phyloP scores from a whole-genome alignment of 1,140 invertebrate species.

The Camponotus floridanus region DNA sequence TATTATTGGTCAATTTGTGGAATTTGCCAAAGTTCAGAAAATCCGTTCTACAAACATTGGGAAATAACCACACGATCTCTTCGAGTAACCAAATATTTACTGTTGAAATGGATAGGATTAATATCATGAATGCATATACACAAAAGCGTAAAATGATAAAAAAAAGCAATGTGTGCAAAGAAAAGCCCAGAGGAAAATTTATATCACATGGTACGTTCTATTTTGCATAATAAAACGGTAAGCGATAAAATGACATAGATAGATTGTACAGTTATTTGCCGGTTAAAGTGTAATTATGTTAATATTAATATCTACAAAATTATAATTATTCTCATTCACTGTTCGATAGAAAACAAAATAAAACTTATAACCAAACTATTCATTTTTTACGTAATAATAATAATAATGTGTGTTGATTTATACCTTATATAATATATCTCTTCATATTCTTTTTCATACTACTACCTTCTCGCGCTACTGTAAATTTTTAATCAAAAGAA shows the following conservation, averaged over 20 bases:
- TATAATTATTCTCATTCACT: background rate
- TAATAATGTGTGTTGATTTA: background rate
- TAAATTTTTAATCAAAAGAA: constrained; percentile 12
- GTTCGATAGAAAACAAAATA: background rate
- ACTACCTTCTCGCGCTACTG: background rate
- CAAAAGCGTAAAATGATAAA: background rate
- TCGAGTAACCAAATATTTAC: constrained; percentile 34
- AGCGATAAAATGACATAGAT: too few relatives aligned
- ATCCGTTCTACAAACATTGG: constrained; percentile 1
- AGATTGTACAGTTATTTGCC: background rate
- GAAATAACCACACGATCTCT: background rate
- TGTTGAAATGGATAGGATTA: constrained; percentile 7
- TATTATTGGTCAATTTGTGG: background rate
- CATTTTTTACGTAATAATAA: constrained; percentile 23
- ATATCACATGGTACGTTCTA: background rate
- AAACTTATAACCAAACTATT: constrained; percentile 10
- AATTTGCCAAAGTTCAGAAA: background rate
- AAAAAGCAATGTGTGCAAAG: background rate
- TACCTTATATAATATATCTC: background rate
- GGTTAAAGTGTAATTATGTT: background rate
- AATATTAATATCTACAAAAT: background rate
- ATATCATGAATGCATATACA: background rate
- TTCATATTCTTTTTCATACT: background rate
- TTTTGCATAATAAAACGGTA: background rate
- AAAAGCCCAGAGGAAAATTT: background rate